phyloP scores from a whole-genome alignment of 2,888 invertebrate species.

The Drosophila sordidula region DNA sequence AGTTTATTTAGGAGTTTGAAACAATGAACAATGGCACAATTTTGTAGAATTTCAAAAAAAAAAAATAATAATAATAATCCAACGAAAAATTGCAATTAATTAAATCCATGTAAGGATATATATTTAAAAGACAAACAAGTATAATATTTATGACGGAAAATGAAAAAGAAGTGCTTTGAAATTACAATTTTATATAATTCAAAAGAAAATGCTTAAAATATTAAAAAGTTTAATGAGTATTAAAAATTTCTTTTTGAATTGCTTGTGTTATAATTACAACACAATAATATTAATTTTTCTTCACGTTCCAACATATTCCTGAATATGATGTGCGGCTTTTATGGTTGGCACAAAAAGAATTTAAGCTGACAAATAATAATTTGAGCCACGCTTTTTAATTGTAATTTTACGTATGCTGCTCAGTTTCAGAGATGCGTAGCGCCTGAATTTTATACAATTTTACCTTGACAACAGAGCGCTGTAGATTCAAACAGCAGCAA shows the following conservation, averaged over 20 bases:
- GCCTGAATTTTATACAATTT: slow-evolving; percentile 42
- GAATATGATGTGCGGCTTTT: background rate
- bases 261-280: background rate
- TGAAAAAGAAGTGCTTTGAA: too few species aligned
- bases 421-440: slow-evolving; percentile 9
- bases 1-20: slow-evolving; percentile 30
- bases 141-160: too few species aligned
- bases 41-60: background rate
- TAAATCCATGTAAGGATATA: background rate
- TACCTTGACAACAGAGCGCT: slow-evolving; percentile 55
- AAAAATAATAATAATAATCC: too few species aligned
- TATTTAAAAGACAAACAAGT: background rate
- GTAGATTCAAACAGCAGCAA: slow-evolving; percentile 2
- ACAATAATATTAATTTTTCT: slow-evolving; percentile 2
- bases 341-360: background rate
- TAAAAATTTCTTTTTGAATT: too few species aligned
- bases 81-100: slow-evolving; percentile 15
- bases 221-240: background rate
- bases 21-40: slow-evolving; percentile 28
- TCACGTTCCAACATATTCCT: background rate
- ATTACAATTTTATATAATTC: background rate
- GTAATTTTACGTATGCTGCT: slow-evolving; percentile 18
- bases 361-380: slow-evolving; percentile 42
- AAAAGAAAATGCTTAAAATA: background rate
- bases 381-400: slow-evolving; percentile 57